phyloP scores from a whole-genome alignment of 2,888 invertebrate species.

The Hesperia comma region DNA sequence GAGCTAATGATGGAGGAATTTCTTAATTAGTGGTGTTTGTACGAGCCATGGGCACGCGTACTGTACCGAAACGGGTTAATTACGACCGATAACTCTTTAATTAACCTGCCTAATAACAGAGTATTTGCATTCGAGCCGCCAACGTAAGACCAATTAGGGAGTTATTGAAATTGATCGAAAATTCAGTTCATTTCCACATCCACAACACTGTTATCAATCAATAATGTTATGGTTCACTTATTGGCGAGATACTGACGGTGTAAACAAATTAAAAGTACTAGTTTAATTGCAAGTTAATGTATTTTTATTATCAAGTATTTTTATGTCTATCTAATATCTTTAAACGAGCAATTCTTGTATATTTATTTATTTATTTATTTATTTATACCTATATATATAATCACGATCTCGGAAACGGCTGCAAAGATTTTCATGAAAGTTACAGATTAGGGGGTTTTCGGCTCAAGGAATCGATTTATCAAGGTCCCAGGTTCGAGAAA shows the following conservation, averaged over 20 bases:
- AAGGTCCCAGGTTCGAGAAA: no score
- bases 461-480: no score
- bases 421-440: no score
- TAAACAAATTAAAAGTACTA: constrained; percentile 26
- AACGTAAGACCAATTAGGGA: constrained; percentile 67
- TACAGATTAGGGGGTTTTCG: no score
- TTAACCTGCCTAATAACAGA: constrained; percentile 82
- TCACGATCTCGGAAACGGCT: no score
- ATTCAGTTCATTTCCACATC: constrained; percentile 37
- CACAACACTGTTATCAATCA: constrained; percentile 33
- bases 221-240: constrained; percentile 33
- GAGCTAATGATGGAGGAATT: constrained; percentile 80
- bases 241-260: constrained; percentile 33
- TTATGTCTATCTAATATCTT: not conserved
- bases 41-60: constrained; percentile 72
- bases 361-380: no score
- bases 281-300: constrained; percentile 12
- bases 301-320: not conserved
- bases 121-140: constrained; percentile 74
- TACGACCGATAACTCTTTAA: constrained; percentile 81
- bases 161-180: constrained; percentile 59
- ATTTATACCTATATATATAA: no score
- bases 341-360: no score
- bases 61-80: constrained; percentile 80
- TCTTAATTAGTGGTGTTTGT: constrained; percentile 81